Conservation (phyloP, 1,140 invertebrate species). For the Bathynomus jamesi region DNA sequence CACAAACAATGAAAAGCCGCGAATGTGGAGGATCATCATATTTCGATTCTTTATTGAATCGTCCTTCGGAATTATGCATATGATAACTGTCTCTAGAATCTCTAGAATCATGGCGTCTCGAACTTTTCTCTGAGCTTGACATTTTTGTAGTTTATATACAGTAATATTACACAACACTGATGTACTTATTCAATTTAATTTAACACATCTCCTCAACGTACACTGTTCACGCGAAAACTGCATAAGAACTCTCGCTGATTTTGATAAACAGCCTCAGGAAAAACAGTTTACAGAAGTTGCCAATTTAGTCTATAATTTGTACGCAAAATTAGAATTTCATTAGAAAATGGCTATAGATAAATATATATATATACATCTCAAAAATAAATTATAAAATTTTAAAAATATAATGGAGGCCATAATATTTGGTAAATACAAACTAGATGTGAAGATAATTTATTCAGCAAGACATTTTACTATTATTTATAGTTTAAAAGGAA, state of each 20-base stretch:
- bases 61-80: conserved; percentile 23
- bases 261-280: too few relatives aligned
- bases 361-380: too few relatives aligned
- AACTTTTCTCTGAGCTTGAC: conserved; percentile 29
- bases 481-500: too few relatives aligned
- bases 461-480: too few relatives aligned
- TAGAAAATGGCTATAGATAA: too few relatives aligned
- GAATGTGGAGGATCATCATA: conserved; percentile 73
- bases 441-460: too few relatives aligned
- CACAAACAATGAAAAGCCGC: conserved; percentile 77
- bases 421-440: too few relatives aligned
- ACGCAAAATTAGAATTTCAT: too few relatives aligned
- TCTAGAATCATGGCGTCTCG: conserved; percentile 26
- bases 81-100: conserved; percentile 33
- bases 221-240: not conserved
- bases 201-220: not conserved
- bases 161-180: not conserved
- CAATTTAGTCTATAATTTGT: too few relatives aligned
- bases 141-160: conserved; percentile 14
- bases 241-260: not conserved
- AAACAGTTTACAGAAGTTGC: too few relatives aligned
- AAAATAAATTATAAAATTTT: too few relatives aligned
- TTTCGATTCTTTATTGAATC: conserved; percentile 40
- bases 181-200: not conserved
- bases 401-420: too few relatives aligned